Evolutionary conservation across 2,797 vertebrate species (phyloP), one percentile per base, ranked within the genome.

Genomic region (Phoebastria nigripes): DNA sequence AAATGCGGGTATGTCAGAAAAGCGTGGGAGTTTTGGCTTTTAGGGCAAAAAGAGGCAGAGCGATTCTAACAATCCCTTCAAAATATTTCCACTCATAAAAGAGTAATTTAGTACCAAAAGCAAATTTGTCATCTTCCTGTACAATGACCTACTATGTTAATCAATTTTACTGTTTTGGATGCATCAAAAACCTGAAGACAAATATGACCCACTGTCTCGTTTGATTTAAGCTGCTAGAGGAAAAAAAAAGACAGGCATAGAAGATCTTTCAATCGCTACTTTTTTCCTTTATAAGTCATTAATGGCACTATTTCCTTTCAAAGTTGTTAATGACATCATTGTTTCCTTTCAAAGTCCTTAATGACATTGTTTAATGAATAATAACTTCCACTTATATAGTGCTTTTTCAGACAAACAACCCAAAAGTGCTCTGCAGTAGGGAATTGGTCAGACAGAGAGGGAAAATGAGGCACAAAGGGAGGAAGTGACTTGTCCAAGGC

Each of bases 281-380:
- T 86, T 82, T 88, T 71, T 13, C 83, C 83, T 84, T 35, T 77
- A 2, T 51, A 54, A 80, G 69, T 83, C 73, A 65, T 63, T 91
- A 89, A 67, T 63, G 63, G 82, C 88, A 55, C 55, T 4, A 3
- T 55, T 91, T 90, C 90, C 90, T 90, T 42, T 24, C 56, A 2
- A 35, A 86, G 69, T 21, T 55, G 73, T 59, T 83, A n/a, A 63
- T 96, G 91, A 91, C 93, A 81, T 94, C 92, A 92, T 19, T 70
- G 41, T 78, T 95, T 95, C 90, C 92, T 87, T 47, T 46, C 66
- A 22, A 54, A 83, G 82, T 9, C 85, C 86, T 81, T 70, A 73
- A 91, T 94, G 70, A 78, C 65, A 66, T 52, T 78, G 85, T 84
- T 87, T 73, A 65, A 56, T 61, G 85, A 83, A 69, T 63, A 89